Evolutionary conservation across 2,113 vertebrate species (phyloP).

Genomic region (Pseudopipra pipra): DNA sequence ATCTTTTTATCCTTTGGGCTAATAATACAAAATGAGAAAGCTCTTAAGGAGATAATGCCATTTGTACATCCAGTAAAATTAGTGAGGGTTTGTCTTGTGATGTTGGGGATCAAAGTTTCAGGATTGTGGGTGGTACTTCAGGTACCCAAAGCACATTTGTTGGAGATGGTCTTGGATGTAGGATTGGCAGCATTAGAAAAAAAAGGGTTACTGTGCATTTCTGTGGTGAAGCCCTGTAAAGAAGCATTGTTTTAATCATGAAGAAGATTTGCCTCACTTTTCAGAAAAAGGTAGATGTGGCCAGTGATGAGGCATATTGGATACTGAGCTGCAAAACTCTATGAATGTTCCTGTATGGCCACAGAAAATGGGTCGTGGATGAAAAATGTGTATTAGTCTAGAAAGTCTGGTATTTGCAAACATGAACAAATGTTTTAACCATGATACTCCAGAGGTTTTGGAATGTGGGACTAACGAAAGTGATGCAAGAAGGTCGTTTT

Average conservation of each 20-base stretch:
- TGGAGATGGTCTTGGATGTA: neutral
- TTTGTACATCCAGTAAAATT: neutral
- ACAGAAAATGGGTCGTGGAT: neutral
- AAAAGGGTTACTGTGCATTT: rapidly evolving
- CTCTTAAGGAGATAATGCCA: neutral
- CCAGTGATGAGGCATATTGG: rapidly evolving
- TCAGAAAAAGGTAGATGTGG: neutral
- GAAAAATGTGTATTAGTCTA: neutral
- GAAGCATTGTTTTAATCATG: rapidly evolving
- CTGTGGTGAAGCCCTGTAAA: neutral
- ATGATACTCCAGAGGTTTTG: neutral
- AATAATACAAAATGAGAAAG: rapidly evolving
- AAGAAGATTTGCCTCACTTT: neutral
- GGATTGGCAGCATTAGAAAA: neutral
- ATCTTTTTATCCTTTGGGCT: neutral
- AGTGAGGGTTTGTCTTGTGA: neutral
- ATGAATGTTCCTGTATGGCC: neutral
- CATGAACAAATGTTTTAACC: neutral
- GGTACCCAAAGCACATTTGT: rapidly evolving
- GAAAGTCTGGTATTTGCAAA: neutral
- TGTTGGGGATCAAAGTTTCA: neutral
- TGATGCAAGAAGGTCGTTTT: neutral
- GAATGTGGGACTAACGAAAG: neutral
- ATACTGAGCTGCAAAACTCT: neutral
- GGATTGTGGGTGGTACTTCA: neutral